phyloP scores from a whole-genome alignment of 2,797 vertebrate species.

The Channa striata region DNA sequence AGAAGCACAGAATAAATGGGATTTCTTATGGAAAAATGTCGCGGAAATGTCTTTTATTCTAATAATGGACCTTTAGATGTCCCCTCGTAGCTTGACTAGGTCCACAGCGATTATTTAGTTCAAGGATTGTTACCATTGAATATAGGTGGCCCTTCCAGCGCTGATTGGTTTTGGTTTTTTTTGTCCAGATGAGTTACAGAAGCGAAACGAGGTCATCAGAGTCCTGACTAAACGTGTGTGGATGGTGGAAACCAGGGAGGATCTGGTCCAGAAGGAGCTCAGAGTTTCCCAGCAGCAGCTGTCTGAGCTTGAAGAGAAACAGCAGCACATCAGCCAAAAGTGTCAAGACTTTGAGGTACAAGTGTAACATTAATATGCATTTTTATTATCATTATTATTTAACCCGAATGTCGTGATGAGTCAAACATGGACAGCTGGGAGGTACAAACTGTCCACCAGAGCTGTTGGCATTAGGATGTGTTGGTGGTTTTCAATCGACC shows the following conservation, averaged over 20 bases:
- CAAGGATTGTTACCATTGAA: neutral
- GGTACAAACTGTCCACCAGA: too few species aligned
- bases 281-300: conserved; percentile 81
- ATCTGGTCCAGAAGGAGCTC: conserved; percentile 78
- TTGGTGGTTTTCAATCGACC: too few species aligned
- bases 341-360: conserved; percentile 88
- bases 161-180: neutral
- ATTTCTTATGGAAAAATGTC: too few species aligned
- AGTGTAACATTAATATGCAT: neutral
- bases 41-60: too few species aligned
- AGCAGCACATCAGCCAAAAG: conserved; percentile 74
- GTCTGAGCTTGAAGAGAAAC: conserved; percentile 81
- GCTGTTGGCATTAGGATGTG: too few species aligned
- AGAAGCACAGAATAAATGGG: too few species aligned
- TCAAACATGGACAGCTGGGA: too few species aligned
- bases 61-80: too few species aligned
- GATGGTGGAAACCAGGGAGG: conserved; percentile 82
- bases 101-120: too few species aligned
- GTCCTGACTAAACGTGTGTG: conserved; percentile 84
- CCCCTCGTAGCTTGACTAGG: too few species aligned
- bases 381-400: too few species aligned
- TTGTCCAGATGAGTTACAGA: conserved; percentile 87
- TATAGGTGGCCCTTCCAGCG: neutral
- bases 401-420: too few species aligned
- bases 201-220: conserved; percentile 87